These are phyloP conservation scores for Eulemur macaco DNA, from an alignment of 2,113 vertebrate species.

Conservation along the genomic window DNA sequence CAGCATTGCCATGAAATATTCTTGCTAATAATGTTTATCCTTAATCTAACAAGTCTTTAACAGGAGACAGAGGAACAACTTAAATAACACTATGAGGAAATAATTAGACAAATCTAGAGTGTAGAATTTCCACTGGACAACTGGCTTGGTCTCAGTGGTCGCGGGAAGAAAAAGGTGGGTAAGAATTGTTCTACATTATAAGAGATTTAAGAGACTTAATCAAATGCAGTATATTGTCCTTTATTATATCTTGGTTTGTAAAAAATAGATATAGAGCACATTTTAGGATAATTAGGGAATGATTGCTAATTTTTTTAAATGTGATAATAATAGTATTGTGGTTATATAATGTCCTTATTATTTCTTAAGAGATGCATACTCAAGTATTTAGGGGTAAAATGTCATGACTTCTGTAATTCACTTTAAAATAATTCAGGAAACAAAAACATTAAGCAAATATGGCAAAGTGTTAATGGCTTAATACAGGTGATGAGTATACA, in stretches of 20 bases:
- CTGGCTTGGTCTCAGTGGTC: neutral
- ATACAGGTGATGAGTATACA: neutral
- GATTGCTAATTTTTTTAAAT: neutral
- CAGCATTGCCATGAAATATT: neutral
- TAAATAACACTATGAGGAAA: neutral
- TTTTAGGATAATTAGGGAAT: neutral
- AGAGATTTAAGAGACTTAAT: neutral
- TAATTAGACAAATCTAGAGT: neutral
- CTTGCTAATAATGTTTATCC: neutral
- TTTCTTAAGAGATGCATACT: neutral
- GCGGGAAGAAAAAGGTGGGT: neutral
- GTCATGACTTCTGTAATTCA: neutral
- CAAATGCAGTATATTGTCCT: neutral
- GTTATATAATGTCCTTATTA: neutral
- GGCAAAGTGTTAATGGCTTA: slow-evolving; percentile 6
- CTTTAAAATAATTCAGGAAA: neutral
- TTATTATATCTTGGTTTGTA: neutral
- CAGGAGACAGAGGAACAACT: neutral
- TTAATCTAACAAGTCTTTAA: slow-evolving; percentile 19
- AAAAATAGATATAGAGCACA: neutral
- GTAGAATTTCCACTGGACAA: neutral
- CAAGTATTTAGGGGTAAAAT: neutral
- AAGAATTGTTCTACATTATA: neutral
- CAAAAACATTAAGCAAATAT: neutral
- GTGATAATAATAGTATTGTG: neutral